Base-by-base conservation (phyloP, 2,888 invertebrate genomes). In the Latrodectus hesperus region DNA sequence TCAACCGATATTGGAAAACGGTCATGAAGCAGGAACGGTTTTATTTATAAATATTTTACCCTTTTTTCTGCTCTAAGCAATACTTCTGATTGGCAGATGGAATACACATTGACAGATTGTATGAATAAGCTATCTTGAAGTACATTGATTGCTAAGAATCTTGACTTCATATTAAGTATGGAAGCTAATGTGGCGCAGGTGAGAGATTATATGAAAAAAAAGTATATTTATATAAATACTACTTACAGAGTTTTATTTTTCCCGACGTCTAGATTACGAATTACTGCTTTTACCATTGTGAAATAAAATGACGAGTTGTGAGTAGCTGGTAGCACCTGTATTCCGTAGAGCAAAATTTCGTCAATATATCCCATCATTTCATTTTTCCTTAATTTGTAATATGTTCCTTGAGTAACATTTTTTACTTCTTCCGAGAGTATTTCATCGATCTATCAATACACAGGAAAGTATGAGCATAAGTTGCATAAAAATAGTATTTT, bases 241-340 rank as follows among this genome's bases (percentile, higher is more conserved):
- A 60, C 79, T 71, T n/a, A 79, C 79, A 60, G 17, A 16, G 17
- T 55, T 2, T 60, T 60, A 10, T 71, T 53, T 26, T 71, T 12
- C 12, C 55, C 14, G 5, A 52, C 17, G 22, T 79, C 85, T n/a
- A 85, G 60, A 22, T 85, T 79, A 26, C 64, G 26, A 9, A 79
- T 78, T 2, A 85, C 74, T 11, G 79, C 53, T 75, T 22, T 67
- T 22, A 80, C 14, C n/a, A 85, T 14, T 16, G 73, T 60, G 52
- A 85, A 85, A 64, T 85, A 80, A 22, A 85, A 75, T 2, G 79
- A 64, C 4, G 85, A 68, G 11, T 51, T 70, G 17, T 75, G 84
- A 10, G 74, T 3, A 16, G 52, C 70, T 8, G 85, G 64, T 79
- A 55, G 11, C 17, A 75, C 16, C n/a, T 79, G 70, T 14, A 85